Evolutionary conservation across 2,888 invertebrate species (phyloP).

Genomic region (Eurois occulta): DNA sequence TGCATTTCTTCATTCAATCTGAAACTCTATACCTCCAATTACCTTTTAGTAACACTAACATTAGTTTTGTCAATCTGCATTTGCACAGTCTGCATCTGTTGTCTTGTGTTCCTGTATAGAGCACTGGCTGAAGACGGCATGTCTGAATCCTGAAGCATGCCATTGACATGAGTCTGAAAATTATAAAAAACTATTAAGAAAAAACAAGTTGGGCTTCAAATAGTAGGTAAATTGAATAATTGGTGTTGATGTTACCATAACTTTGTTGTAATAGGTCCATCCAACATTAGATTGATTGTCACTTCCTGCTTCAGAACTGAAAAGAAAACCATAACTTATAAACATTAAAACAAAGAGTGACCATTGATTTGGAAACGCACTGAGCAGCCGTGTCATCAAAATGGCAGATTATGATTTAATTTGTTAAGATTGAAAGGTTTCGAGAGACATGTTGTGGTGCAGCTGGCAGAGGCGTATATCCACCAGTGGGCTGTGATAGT

Average conservation of each 20-base stretch:
- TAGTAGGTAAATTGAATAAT: background rate
- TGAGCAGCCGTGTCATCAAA: too few relatives aligned
- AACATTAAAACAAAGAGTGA: too few relatives aligned
- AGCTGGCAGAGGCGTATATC: background rate
- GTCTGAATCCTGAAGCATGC: conserved; percentile 87
- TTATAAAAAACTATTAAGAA: conserved; percentile 8
- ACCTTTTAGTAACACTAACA: conserved; percentile 88
- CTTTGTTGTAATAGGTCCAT: conserved; percentile 93
- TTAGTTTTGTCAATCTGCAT: conserved; percentile 88
- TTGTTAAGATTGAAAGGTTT: background rate
- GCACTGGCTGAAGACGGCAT: conserved; percentile 88
- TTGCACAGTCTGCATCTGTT: conserved; percentile 81
- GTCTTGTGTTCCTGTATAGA: conserved; percentile 81
- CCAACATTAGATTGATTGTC: conserved; percentile 91
- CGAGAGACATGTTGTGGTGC: background rate
- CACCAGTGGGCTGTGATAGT: background rate
- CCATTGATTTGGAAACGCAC: too few relatives aligned
- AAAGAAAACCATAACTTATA: conserved; percentile 57
- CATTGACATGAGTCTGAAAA: conserved; percentile 87
- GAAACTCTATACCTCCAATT: conserved; percentile 29
- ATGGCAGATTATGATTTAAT: background rate
- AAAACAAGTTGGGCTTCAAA: background rate
- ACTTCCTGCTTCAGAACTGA: conserved; percentile 89
- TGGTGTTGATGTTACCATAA: conserved; percentile 88
- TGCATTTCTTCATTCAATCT: background rate